Conservation (phyloP, 2,113 vertebrate genomes). For the Bungarus multicinctus region DNA sequence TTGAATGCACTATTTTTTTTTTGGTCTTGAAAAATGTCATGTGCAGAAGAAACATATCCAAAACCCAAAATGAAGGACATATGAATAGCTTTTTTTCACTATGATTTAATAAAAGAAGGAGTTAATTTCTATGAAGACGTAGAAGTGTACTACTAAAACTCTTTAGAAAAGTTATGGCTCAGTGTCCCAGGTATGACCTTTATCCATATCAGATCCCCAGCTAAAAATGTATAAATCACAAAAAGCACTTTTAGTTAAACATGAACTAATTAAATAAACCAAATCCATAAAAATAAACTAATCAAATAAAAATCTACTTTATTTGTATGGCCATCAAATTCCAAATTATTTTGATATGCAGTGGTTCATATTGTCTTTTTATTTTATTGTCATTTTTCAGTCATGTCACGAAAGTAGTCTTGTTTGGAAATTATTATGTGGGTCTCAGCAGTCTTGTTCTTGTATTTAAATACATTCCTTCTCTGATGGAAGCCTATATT, state of each 20-base stretch:
- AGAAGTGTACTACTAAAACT: constrained; percentile 33
- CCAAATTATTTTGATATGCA: not conserved
- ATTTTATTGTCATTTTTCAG: not conserved
- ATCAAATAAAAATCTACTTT: not conserved
- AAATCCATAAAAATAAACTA: not conserved
- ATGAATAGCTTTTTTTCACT: not conserved
- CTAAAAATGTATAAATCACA: constrained; percentile 13
- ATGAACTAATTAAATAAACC: not conserved
- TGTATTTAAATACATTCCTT: not conserved
- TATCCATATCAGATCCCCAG: constrained; percentile 2
- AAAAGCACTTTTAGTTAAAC: constrained; percentile 19
- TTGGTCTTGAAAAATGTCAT: constrained; percentile 35
- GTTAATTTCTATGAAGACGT: constrained; percentile 7
- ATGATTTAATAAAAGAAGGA: not conserved
- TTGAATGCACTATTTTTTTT: constrained; percentile 38
- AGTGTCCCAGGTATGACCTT: constrained; percentile 28
- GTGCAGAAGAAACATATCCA: not conserved
- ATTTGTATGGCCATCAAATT: not conserved
- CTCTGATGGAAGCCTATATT: not conserved
- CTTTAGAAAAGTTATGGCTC: constrained; percentile 34
- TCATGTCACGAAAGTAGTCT: not conserved
- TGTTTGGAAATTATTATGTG: not conserved
- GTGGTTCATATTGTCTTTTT: not conserved
- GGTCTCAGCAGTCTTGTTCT: not conserved
- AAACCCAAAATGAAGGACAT: constrained; percentile 15